Evolutionary conservation across 2,888 invertebrate genomes (phyloP).

Genomic region (Agriotes lineatus): DNA sequence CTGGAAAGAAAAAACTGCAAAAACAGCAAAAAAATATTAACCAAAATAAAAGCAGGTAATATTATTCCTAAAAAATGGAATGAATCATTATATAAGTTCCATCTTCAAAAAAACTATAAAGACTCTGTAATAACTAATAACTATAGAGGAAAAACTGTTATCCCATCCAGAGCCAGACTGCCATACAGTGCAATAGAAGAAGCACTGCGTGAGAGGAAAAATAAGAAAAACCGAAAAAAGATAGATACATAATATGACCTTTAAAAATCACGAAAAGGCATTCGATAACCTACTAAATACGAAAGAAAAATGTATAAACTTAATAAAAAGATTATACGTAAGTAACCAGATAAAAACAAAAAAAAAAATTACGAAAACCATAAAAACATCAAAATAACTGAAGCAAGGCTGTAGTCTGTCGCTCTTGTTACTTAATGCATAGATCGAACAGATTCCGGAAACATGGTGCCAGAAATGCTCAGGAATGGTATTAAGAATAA

Average conservation of each 20-base stretch:
- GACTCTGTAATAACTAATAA: too few relatives aligned
- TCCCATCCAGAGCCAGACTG: not conserved
- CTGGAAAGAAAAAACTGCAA: not conserved
- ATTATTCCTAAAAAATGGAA: not conserved
- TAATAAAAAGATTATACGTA: not conserved
- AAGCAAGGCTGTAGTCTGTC: too few relatives aligned
- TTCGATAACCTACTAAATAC: too few relatives aligned
- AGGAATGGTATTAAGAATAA: not conserved
- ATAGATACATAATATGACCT: not conserved
- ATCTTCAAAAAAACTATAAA: too few relatives aligned
- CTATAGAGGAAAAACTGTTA: not conserved
- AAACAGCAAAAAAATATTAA: not conserved
- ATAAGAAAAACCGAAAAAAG: not conserved
- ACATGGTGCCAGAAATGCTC: not conserved
- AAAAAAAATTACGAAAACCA: not conserved
- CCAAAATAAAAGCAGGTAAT: not conserved
- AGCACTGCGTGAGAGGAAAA: not conserved
- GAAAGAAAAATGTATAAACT: not conserved
- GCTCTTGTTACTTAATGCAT: not conserved
- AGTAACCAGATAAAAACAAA: not conserved
- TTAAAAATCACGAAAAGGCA: not conserved
- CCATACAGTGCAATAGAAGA: not conserved
- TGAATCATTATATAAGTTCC: too few relatives aligned
- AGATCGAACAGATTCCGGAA: not conserved
- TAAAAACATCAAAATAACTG: not conserved